Evolutionary conservation across 2,888 invertebrate genomes (phyloP), one percentile per base, ranked within the genome.

Genomic region (Eupeodes luniger): DNA sequence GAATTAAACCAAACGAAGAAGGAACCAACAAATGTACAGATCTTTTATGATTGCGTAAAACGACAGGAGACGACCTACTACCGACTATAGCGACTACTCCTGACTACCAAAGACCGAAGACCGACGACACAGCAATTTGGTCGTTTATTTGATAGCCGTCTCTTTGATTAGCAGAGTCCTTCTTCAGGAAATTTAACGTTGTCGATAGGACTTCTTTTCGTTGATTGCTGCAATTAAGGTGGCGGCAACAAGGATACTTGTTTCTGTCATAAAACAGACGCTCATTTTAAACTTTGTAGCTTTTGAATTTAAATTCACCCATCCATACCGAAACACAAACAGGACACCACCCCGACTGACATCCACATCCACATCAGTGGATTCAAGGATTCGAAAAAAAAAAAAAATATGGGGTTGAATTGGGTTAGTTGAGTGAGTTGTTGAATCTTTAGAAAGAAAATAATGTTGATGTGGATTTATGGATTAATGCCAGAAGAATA

Each of bases 31-130:
- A 40, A 40, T 19, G 51, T 66, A 81, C 40, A 70, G 59, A 81
- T 79, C 78, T 88, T 88, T 88, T 88, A 88, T 85, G 84, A 74
- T 81, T 88, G 51, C 74, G 78, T 81, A 40, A 85, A 88, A 88
- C 85, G 81, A 64, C 84, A 85, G 77, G 76, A 77, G 79, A 40
- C 72, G 57, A 40, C 40, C 40, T 5, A 40, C 5, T 40, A 40
- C 40, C 36, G 36, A 36, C 36, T 36, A 36, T 7, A 27, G 3
- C 40, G 40, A 40, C 40, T 40, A 40, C 40, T 27, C 27, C 40
- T 9, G 40, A 40, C 40, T 40, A 40, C 40, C 40, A 9, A 40
- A 5, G 9, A 53, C 67, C 6, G 40, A 40, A 5, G 9, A 53
- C 67, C 83, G 62, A 62, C 69, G 67, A 19, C 69, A 34, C 62